phyloP scores from a whole-genome alignment of 2,888 invertebrate genomes.

The Leptopilina drosophilae region DNA sequence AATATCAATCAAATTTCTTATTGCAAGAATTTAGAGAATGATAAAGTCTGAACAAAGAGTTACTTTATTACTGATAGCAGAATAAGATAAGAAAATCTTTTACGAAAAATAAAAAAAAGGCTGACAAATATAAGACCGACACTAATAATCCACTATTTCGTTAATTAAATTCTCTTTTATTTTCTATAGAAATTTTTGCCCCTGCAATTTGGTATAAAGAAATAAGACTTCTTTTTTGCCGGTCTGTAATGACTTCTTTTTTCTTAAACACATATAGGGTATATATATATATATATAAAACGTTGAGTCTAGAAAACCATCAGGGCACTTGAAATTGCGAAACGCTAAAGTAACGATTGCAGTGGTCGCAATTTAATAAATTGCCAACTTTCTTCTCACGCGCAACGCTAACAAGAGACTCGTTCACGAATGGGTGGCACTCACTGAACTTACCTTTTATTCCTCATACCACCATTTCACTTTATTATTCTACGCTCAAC shows the following conservation, averaged over 20 bases:
- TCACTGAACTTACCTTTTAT: slow-evolving; percentile 35
- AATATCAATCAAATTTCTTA: too few relatives aligned
- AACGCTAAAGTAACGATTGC: slow-evolving; percentile 23
- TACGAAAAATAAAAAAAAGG: too few relatives aligned
- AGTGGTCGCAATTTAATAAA: slow-evolving; percentile 37
- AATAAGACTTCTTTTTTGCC: too few relatives aligned
- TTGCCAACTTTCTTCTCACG: slow-evolving; percentile 36
- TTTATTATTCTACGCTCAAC: slow-evolving; percentile 36
- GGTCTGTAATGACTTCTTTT: background rate
- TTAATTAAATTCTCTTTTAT: too few relatives aligned
- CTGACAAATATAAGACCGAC: too few relatives aligned
- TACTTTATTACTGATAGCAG: too few relatives aligned
- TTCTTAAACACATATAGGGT: background rate
- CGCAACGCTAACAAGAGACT: slow-evolving; percentile 31
- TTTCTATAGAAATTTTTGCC: too few relatives aligned
- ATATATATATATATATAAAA: background rate
- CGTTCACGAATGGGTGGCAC: slow-evolving; percentile 24
- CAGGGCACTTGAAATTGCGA: slow-evolving; percentile 6
- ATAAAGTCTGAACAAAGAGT: too few relatives aligned
- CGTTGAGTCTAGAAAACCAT: background rate
- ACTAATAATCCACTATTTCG: too few relatives aligned
- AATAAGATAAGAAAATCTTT: too few relatives aligned
- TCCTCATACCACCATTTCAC: background rate
- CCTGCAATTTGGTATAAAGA: too few relatives aligned
- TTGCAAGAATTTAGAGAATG: too few relatives aligned